Evolutionary conservation across 1,140 invertebrate species (phyloP).

Genomic region (Adelges cooleyi): DNA sequence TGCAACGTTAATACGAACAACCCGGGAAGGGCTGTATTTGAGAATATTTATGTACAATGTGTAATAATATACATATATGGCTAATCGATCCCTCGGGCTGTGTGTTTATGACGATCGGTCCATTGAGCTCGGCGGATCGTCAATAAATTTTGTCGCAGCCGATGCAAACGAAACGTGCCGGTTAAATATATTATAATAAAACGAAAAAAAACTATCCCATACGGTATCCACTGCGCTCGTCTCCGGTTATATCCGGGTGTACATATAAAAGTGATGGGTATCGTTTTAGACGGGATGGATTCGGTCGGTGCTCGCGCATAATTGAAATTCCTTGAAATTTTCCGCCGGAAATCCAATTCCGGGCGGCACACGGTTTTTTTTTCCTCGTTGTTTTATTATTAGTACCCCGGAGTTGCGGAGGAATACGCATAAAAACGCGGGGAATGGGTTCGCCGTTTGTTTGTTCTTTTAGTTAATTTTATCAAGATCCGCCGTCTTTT

Average conservation of each 20-base stretch:
- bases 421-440: neutral
- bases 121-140: slow-evolving; percentile 15
- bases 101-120: slow-evolving; percentile 24
- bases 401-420: neutral
- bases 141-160: slow-evolving; percentile 17
- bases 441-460: neutral
- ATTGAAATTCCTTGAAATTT: slow-evolving; percentile 26
- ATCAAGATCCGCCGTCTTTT: slow-evolving; percentile 11
- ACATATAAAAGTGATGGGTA: neutral
- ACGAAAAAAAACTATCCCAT: slow-evolving; percentile 4
- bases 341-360: slow-evolving; percentile 17
- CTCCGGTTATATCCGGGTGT: neutral
- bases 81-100: slow-evolving; percentile 24
- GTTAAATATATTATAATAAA: neutral
- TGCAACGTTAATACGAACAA: too few relatives aligned
- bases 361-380: neutral
- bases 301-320: neutral
- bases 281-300: neutral
- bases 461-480: slow-evolving; percentile 28
- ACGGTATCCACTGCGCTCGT: neutral
- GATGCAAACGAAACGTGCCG: slow-evolving; percentile 16
- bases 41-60: slow-evolving; percentile 24
- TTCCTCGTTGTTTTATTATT: too few relatives aligned
- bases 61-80: too few relatives aligned
- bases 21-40: neutral